Conservation (phyloP, 2,888 invertebrate genomes). For the Luperina nickerlii region DNA sequence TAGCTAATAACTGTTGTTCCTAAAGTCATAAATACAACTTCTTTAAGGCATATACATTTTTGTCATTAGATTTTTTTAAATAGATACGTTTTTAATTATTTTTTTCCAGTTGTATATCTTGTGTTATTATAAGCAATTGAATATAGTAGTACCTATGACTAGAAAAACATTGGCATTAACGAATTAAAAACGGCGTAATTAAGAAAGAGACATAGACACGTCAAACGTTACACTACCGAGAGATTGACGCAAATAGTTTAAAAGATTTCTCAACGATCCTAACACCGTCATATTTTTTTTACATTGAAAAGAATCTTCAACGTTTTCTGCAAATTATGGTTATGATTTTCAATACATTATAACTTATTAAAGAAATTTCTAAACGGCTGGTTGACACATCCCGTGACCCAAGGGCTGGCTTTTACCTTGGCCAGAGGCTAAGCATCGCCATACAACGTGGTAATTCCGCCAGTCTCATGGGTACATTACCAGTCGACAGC, state of each 20-base stretch:
- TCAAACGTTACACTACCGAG: not conserved
- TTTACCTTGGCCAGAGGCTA: no score
- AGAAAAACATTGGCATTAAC: not conserved
- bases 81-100: not conserved
- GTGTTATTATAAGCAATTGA: not conserved
- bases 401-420: no score
- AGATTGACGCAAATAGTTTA: not conserved
- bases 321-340: not conserved
- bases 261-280: not conserved
- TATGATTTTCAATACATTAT: not conserved
- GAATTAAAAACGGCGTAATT: not conserved
- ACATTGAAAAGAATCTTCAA: not conserved
- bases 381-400: no score
- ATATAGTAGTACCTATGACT: not conserved
- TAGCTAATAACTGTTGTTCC: not conserved
- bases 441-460: no score
- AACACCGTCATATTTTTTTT: not conserved
- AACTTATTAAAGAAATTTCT: no score
- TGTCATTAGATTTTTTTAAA: not conserved
- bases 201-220: not conserved
- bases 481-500: no score
- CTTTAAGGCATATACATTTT: not conserved
- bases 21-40: constrained; percentile 3
- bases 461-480: no score
- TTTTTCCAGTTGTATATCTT: not conserved